Conservation (phyloP, 1,140 invertebrate species). For the Drosophila bocki region DNA sequence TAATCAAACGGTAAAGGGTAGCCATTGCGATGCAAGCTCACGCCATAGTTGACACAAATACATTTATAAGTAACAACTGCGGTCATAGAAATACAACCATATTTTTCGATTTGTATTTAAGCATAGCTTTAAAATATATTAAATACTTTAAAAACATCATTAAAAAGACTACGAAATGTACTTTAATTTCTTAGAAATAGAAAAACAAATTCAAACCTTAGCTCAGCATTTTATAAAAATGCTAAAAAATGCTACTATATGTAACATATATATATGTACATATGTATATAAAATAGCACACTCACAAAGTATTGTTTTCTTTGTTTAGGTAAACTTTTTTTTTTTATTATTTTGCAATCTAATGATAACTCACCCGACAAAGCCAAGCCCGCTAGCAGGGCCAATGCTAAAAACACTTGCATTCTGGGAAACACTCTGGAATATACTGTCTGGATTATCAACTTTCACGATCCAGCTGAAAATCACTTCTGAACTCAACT, state of each 20-base stretch:
- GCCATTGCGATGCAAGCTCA: conserved; percentile 49
- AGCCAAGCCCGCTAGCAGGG: conserved; percentile 52
- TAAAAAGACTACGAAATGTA: not conserved
- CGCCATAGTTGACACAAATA: conserved; percentile 33
- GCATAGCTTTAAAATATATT: not conserved
- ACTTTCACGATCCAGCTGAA: conserved; percentile 12
- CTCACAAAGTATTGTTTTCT: conserved; percentile 10
- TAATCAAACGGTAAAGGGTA: conserved; percentile 55
- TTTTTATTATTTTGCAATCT: not conserved
- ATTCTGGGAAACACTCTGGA: conserved; percentile 33
- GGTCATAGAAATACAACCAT: not conserved
- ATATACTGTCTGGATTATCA: conserved; percentile 1
- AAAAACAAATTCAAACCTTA: not conserved
- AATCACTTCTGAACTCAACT: conserved; percentile 3
- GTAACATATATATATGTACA: no score
- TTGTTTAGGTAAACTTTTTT: conserved; percentile 19
- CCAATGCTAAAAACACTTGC: conserved; percentile 53
- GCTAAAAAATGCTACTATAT: not conserved
- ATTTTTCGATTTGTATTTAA: not conserved
- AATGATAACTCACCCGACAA: conserved; percentile 58
- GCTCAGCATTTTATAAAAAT: not conserved
- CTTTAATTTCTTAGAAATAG: not conserved
- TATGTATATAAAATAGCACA: not conserved
- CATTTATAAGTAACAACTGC: conserved; percentile 11
- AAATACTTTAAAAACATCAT: not conserved